A percentile compares a stretch with the other conserved stretches of the same genome.
These are phyloP conservation scores for Apodemia duryi DNA, from an alignment of 2,888 invertebrate species.

Conservation along the genomic window DNA sequence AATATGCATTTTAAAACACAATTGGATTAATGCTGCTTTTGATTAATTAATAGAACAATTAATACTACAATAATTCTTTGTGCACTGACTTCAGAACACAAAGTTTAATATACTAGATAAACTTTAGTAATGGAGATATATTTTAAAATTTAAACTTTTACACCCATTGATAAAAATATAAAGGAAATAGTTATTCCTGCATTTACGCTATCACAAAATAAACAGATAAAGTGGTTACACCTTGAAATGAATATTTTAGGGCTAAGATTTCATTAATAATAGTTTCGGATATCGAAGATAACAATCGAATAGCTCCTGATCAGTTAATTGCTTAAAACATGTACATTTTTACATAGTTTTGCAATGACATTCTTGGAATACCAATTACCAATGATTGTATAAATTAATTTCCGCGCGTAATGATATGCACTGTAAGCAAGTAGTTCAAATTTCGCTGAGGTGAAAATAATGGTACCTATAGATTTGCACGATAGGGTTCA, in stretches of 20 bases:
- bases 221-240: not conserved
- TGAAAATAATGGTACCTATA: constrained; percentile 20
- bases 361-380: not conserved
- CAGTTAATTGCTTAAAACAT: not conserved
- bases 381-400: not conserved
- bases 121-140: no score
- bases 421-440: constrained; percentile 36
- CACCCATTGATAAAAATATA: no score
- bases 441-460: constrained; percentile 38
- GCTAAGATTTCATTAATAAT: no score
- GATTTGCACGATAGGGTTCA: constrained; percentile 13
- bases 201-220: no score
- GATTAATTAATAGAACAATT: no score
- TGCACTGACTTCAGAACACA: no score
- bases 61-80: no score
- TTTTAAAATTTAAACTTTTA: no score
- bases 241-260: not conserved
- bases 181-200: no score
- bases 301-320: not conserved
- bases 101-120: no score
- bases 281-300: not conserved
- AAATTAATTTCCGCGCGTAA: not conserved
- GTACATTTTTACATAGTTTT: not conserved
- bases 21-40: no score
- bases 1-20: no score